Percentiles rank a stretch among this genome's conserved stretches.
These are phyloP conservation scores for Allygus modestus DNA, from an alignment of 2,888 invertebrate species.

Conservation along the genomic window DNA sequence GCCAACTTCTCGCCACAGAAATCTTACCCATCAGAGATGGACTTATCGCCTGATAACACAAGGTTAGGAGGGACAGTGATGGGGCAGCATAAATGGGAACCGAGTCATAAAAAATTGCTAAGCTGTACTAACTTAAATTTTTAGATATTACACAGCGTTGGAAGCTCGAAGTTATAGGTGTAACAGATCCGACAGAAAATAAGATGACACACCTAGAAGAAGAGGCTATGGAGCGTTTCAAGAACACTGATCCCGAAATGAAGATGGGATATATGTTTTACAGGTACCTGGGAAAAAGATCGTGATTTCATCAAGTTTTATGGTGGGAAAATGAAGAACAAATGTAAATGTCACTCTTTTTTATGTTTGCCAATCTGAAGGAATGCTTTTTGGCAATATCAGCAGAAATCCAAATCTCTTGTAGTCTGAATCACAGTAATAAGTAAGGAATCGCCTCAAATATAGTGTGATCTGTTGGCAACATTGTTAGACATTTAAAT, in stretches of 20 bases:
- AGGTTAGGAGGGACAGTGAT: slow-evolving; percentile 6
- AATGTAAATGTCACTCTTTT: too few relatives aligned
- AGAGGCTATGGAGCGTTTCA: not conserved
- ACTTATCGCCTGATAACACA: not conserved
- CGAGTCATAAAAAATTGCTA: not conserved
- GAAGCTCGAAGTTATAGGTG: not conserved
- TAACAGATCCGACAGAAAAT: not conserved
- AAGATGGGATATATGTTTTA: not conserved
- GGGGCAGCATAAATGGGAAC: not conserved
- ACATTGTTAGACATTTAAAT: too few relatives aligned
- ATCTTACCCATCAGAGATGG: not conserved
- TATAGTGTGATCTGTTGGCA: too few relatives aligned
- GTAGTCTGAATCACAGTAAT: too few relatives aligned
- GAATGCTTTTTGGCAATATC: too few relatives aligned
- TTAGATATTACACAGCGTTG: not conserved
- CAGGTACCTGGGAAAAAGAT: too few relatives aligned
- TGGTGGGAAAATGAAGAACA: too few relatives aligned
- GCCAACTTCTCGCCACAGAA: not conserved
- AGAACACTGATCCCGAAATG: not conserved
- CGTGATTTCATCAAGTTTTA: too few relatives aligned
- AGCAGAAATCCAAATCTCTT: too few relatives aligned
- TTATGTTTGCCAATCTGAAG: too few relatives aligned
- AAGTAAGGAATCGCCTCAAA: too few relatives aligned
- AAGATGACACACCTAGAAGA: not conserved
- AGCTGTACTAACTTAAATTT: not conserved